Evolutionary conservation across 2,113 vertebrate genomes (phyloP), one percentile per base, ranked within the genome.

Genomic region (Harpagus bidentatus): DNA sequence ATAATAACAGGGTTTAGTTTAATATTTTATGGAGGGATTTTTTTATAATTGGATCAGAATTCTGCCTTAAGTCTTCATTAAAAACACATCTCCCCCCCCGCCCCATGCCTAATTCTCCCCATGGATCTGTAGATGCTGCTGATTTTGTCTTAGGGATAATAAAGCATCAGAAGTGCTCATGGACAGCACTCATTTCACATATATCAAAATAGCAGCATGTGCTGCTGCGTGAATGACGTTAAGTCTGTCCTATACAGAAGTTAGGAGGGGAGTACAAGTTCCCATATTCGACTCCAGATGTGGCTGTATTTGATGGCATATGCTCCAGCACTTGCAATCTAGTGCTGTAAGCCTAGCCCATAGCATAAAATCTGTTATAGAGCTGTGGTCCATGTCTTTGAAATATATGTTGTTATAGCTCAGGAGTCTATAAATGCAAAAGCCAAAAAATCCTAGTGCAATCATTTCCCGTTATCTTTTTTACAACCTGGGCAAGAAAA

Each of bases 61-160:
- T 92, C 55, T 55, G 59, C 86, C 80, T 88, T 36, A 93, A 88
- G 42, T 66, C 74, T 81, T 86, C 72, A 94, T 93, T 92, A 90
- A 88, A 85, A 97, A 70, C 10, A 23, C 48, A 69, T 66, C 34
- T 65, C 13, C 43, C 31, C 11, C 11, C 28, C 13, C 7, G 1
- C 53, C 11, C 43, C 22, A n/a, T 9, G 12, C 21, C 26, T 53
- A 67, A 52, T 84, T 78, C 36, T 91, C 29, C 52, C 69, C 20
- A 20, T 4, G 17, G 52, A 95, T 52, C 55, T 71, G 42, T 36
- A 53, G 72, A 56, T 50, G 43, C 16, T 43, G 42, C 56, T 76
- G 72, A n/a, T 76, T 67, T 69, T 86, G 31, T 83, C 72, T 82
- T 4, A 31, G 38, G 20, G 26, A 52, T 28, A 63, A 36, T 56